These are phyloP conservation scores for Leptinotarsa lineolata DNA, from an alignment of 1,140 invertebrate species.

Conservation along the genomic window DNA sequence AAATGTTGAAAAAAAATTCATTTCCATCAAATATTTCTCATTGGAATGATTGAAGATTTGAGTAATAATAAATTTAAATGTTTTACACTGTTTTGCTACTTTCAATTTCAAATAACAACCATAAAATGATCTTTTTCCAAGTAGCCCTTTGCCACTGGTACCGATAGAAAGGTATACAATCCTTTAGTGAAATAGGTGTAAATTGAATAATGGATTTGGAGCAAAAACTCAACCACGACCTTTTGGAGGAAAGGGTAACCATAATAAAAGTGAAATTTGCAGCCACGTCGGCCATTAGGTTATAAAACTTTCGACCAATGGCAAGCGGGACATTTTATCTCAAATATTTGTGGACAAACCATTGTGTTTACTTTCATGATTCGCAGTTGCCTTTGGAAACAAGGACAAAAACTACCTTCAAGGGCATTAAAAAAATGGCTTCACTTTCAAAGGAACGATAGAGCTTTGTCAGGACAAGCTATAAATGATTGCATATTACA, in stretches of 20 bases:
- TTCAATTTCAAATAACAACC: neutral
- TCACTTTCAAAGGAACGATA: neutral
- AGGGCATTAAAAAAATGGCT: neutral
- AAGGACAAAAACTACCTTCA: neutral
- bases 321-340: neutral
- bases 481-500: too few species aligned
- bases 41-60: too few species aligned
- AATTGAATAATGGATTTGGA: neutral
- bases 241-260: neutral
- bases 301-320: slow-evolving; percentile 8
- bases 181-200: neutral
- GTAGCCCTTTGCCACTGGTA: too few species aligned
- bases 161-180: neutral
- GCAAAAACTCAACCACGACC: neutral
- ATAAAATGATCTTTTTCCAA: neutral
- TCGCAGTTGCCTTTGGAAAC: neutral
- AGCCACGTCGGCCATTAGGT: neutral
- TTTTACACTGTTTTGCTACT: too few species aligned
- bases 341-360: slow-evolving; percentile 1
- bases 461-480: neutral
- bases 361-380: slow-evolving; percentile 1
- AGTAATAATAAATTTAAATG: too few species aligned
- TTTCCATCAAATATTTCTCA: too few species aligned
- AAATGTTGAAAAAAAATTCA: too few species aligned
- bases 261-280: slow-evolving; percentile 1